A percentile compares a stretch with the other conserved stretches of the same genome.
Conservation (phyloP, 2,888 invertebrate genomes). For the Celastrina argiolus region DNA sequence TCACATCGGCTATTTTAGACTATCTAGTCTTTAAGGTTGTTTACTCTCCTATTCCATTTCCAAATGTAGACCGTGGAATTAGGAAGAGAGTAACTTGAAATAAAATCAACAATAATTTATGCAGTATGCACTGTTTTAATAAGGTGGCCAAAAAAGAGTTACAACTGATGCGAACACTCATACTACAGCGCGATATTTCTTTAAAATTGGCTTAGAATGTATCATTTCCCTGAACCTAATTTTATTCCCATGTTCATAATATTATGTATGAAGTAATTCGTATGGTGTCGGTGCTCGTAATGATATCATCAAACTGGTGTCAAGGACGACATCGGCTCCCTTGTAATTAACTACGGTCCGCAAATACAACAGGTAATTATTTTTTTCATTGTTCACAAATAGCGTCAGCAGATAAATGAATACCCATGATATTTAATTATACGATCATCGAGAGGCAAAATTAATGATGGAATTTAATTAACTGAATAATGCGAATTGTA, state of each 20-base stretch:
- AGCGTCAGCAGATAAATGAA: neutral
- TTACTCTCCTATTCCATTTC: neutral
- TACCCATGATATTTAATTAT: too few relatives aligned
- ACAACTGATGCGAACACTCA: neutral
- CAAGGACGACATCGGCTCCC: constrained; percentile 33
- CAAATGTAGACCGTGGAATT: too few relatives aligned
- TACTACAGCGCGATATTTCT: neutral
- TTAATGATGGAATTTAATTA: neutral
- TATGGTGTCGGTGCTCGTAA: neutral
- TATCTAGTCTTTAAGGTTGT: neutral
- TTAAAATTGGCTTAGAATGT: neutral
- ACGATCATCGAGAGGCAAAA: neutral
- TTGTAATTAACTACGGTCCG: constrained; percentile 31
- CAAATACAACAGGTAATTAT: constrained; percentile 24
- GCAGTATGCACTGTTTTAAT: too few relatives aligned
- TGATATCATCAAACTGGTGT: constrained; percentile 29
- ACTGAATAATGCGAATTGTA: neutral
- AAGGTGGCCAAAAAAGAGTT: neutral
- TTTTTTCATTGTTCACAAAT: neutral
- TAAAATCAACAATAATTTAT: too few relatives aligned
- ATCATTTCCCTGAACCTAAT: too few relatives aligned
- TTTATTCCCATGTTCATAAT: neutral
- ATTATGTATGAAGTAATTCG: neutral
- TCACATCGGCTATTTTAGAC: neutral
- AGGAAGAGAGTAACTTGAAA: too few relatives aligned